Evolutionary conservation across 2,113 vertebrate genomes (phyloP).

Genomic region (Corydoras maculifer): DNA sequence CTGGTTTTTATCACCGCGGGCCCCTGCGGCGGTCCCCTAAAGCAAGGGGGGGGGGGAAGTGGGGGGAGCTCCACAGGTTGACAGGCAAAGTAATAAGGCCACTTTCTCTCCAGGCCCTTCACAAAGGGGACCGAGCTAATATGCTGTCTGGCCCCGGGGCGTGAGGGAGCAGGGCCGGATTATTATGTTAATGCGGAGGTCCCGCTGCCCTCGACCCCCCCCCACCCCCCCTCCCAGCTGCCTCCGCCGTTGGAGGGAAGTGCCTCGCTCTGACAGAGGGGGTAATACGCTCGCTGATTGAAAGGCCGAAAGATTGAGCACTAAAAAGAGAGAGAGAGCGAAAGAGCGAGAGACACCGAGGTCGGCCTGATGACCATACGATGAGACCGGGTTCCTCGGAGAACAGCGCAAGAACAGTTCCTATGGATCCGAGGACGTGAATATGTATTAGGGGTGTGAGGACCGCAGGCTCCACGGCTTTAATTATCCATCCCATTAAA

Average conservation of each 20-base stretch:
- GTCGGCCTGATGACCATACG: conserved; percentile 82
- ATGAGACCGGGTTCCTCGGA: conserved; percentile 67
- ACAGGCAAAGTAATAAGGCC: conserved; percentile 75
- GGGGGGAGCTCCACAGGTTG: conserved; percentile 79
- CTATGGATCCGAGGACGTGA: conserved; percentile 59
- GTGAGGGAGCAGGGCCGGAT: conserved; percentile 92
- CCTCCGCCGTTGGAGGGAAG: conserved; percentile 92
- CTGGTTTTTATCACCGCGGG: conserved; percentile 50
- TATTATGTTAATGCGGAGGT: conserved; percentile 99
- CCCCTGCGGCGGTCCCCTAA: conserved; percentile 57
- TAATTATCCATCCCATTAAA: conserved; percentile 65
- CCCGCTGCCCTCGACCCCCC: conserved; percentile 90
- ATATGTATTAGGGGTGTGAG: conserved; percentile 59
- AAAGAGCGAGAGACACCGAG: conserved; percentile 56
- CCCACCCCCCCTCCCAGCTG: conserved; percentile 98
- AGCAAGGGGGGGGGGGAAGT: conserved; percentile 21
- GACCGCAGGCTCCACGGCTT: conserved; percentile 44
- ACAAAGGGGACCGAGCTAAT: conserved; percentile 85
- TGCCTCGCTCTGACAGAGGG: conserved; percentile 98
- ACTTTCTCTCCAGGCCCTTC: conserved; percentile 59
- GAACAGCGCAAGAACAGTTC: conserved; percentile 56
- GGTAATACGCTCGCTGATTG: conserved; percentile 98
- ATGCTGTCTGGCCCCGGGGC: conserved; percentile 95
- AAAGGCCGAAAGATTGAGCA: conserved; percentile 93
- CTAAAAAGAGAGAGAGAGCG: conserved; percentile 51